Evolutionary conservation across 2,113 vertebrate species (phyloP).

Genomic region (Corapipo altera): DNA sequence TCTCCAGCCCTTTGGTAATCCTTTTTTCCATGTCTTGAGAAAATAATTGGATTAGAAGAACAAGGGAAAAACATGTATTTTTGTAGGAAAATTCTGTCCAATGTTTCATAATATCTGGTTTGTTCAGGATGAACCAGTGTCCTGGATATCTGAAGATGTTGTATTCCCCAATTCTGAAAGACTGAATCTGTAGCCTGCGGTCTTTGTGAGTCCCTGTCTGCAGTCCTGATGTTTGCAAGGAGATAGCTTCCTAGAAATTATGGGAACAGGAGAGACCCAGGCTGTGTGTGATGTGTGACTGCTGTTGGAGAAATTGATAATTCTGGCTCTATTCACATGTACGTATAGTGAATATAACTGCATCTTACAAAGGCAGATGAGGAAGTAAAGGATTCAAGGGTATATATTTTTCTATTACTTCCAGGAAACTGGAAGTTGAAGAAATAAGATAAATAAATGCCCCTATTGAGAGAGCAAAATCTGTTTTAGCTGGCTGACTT

Average conservation of each 20-base stretch:
- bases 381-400: neutral
- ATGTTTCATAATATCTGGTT: neutral
- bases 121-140: accelerated
- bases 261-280: neutral
- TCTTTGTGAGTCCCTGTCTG: neutral
- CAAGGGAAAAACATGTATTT: neutral
- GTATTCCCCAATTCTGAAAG: neutral
- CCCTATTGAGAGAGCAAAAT: neutral
- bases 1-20: neutral
- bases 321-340: neutral
- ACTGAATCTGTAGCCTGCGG: neutral
- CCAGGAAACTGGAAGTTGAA: neutral
- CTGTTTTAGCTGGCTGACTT: neutral
- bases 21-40: neutral
- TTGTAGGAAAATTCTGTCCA: neutral
- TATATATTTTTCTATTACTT: neutral
- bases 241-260: neutral
- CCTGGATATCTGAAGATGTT: neutral
- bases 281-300: neutral
- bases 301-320: neutral
- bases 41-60: neutral
- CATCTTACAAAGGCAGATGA: neutral
- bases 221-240: neutral
- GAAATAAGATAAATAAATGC: neutral
- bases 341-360: neutral